A percentile compares a stretch with the other conserved stretches of the same genome.
These are phyloP conservation scores for Myanophis thanlyinensis DNA, from an alignment of 2,113 vertebrate species.

Conservation along the genomic window DNA sequence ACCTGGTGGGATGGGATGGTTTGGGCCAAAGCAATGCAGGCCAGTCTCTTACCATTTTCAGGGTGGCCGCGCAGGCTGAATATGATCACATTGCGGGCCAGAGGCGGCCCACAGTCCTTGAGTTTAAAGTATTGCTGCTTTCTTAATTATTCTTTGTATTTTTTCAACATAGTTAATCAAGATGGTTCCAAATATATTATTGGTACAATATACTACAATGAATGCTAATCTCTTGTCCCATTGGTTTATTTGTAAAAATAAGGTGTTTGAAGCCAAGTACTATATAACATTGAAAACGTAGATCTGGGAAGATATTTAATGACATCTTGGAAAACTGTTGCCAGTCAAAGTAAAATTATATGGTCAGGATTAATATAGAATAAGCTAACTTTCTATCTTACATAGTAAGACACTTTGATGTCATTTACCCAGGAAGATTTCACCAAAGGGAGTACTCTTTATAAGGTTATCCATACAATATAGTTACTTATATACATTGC, in stretches of 20 bases:
- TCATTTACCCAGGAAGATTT: background rate
- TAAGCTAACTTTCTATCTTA: background rate
- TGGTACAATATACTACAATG: background rate
- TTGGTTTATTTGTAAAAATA: background rate
- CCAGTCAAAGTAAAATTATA: background rate
- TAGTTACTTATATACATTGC: background rate
- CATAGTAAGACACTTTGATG: background rate
- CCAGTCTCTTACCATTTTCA: too few species aligned
- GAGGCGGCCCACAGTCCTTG: too few species aligned
- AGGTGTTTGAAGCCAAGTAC: background rate
- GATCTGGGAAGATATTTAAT: background rate
- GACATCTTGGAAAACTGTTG: background rate
- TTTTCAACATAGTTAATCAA: background rate
- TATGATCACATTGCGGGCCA: too few species aligned
- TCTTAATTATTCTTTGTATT: background rate
- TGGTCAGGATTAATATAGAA: background rate
- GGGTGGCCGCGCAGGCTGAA: too few species aligned
- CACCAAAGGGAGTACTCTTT: background rate
- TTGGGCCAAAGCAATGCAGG: too few species aligned
- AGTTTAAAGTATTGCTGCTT: conserved; percentile 24
- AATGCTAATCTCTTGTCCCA: background rate
- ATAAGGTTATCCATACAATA: background rate
- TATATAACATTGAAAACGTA: background rate
- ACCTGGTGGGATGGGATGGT: too few species aligned
- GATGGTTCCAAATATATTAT: background rate